Percentiles rank a stretch among this genome's conserved stretches.
Conservation (phyloP, 2,797 vertebrate species). For the Peromyscus melanophrys region DNA sequence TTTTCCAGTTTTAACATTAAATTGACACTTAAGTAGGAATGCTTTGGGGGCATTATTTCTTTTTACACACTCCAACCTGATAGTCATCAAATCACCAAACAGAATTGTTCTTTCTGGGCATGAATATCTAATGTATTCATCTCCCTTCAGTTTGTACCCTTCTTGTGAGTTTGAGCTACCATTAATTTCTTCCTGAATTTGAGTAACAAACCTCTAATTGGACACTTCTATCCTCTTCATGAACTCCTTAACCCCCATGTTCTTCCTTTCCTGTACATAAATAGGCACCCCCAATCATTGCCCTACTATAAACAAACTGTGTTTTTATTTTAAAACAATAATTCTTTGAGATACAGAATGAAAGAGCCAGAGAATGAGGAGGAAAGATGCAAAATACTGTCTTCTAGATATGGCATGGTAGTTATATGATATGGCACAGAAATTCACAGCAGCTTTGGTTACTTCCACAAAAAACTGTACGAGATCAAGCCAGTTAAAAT, state of each 20-base stretch:
- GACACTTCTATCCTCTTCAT: neutral
- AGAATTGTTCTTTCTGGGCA: neutral
- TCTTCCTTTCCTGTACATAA: neutral
- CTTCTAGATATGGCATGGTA: neutral
- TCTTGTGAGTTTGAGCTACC: neutral
- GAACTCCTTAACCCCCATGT: neutral
- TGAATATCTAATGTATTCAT: neutral
- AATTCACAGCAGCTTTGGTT: neutral
- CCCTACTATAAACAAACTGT: neutral
- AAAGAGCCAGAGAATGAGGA: neutral
- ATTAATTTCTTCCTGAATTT: neutral
- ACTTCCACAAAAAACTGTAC: neutral
- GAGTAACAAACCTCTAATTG: neutral
- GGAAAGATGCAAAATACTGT: neutral
- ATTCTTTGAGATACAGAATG: neutral
- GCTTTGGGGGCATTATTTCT: neutral
- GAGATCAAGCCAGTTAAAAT: neutral
- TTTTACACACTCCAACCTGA: neutral
- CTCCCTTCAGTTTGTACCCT: neutral
- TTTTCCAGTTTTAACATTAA: neutral
- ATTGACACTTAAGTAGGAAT: neutral
- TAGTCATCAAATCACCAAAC: neutral
- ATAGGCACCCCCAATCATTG: neutral
- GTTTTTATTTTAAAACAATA: slow-evolving; percentile 20
- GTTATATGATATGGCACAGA: neutral